Base-by-base conservation (phyloP, 1,140 invertebrate genomes). In the Caenorhabditis remanei region DNA sequence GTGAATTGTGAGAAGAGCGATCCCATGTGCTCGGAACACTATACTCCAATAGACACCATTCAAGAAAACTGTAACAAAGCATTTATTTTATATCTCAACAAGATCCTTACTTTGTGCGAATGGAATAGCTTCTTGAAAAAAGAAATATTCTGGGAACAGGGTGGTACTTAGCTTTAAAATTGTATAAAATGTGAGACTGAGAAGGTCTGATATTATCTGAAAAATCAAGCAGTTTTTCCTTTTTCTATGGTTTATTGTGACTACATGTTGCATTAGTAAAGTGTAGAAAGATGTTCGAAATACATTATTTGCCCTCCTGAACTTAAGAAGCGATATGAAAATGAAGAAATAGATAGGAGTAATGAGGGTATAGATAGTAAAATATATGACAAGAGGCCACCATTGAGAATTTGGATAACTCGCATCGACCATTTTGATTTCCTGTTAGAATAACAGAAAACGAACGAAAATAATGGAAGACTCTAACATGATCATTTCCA, bases 1-100 rank as follows among this genome's bases (percentile, higher is more conserved):
- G 21, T 79, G 71, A 50, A 79, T 24, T 21, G 71, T 79, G 46
- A 79, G 24, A 21, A 79, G 46, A 24, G 46, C 46, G 19, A 79
- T 50, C 24, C 71, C 71, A 50, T 79, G 13, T 13, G 40, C 11
- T 50, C 71, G 43, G 8, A 53, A 46, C 4, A 50, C n/a, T 24
- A 79, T 43, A 9, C 3, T 13, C 71, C 71, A 79, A 24, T 50
- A 79, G 11, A 79, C 14, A 50, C 71, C 21, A 41, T 79, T 79
- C 46, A 46, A 79, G n/a, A 53, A 79, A 19, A 79, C 71, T 79
- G 46, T 13, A 79, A 79, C 13, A 58, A 21, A 63, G 9, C 3
- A 53, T 53, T 9, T 8, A 3, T 3, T 14, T 53, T 53, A 53
- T 3, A 14, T 53, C 16, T 3, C 50, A 14, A 14, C 50, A 53